Base-by-base conservation (phyloP, 2,113 vertebrate genomes). In the Ptychochromis oligacanthus region DNA sequence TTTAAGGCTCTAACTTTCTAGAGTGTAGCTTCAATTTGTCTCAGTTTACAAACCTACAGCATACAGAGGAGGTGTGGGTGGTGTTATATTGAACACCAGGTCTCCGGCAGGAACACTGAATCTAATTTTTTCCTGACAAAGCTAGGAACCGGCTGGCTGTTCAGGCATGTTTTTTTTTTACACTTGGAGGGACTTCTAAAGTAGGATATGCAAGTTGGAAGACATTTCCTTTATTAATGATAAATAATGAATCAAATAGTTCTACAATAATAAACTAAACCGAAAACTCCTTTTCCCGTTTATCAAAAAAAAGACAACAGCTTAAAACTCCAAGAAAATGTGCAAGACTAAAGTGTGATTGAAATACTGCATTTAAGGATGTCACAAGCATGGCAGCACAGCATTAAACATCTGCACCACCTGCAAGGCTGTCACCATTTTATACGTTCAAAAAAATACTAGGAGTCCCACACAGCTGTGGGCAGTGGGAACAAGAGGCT, bases 401-500 rank as follows among this genome's bases (percentile, higher is more conserved):
- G 18, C 46, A 72, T 54, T 72, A 6, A 40, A 55, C 1, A 79
- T 2, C 31, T 28, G 31, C 31, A 13, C 15, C 49, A 65, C 77
- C n/a, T 65, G 31, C 77, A 79, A 79, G 17, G 31, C 60, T 56
- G 77, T 65, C 46, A 65, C 31, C 26, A 5, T 34, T 54, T 54
- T 77, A 40, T 36, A 43, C 75, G 20, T 28, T 12, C 8, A 64
- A 38, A 59, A 76, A 43, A n/a, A 13, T 1, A 5, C 28, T 5
- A 56, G 38, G 9, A 34, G 26, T 43, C 22, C 49, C 24, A 55
- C 52, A 34, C 60, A 74, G 43, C 56, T 17, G 52, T 61, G 40
- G 77, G 59, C 59, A 62, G 60, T 79, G 28, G 14, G 49, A 54
- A 56, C 77, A 62, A 79, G 49, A 79, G 61, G 77, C 46, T 79